A percentile compares a stretch with the other conserved stretches of the same genome.
Evolutionary conservation across 92 coral and sea anemone species (phyloP).

Genomic region (Palythoa grandis): DNA sequence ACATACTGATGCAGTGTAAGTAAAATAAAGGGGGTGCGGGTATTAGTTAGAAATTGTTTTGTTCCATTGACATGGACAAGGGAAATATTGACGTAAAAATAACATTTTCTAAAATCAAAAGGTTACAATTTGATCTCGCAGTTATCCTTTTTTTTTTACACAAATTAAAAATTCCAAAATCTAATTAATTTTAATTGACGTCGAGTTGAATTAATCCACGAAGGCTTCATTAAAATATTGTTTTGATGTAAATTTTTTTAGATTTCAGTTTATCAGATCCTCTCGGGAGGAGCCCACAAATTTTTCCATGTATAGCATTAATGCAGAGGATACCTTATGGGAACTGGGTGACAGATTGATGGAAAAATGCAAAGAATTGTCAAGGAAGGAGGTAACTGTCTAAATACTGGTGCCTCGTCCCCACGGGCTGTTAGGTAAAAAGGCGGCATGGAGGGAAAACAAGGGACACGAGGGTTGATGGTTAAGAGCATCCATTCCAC

Average conservation of each 20-base stretch:
- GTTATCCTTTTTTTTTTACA: not conserved
- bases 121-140: not conserved
- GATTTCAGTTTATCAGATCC: conserved; percentile 46
- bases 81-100: not conserved
- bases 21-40: not conserved
- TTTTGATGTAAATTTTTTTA: not conserved
- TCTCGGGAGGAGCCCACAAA: conserved; percentile 38
- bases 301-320: conserved; percentile 40
- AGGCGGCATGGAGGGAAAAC: not conserved
- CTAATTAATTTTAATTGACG: not conserved
- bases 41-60: not conserved
- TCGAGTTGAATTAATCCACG: not conserved
- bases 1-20: not conserved
- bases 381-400: conserved; percentile 42
- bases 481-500: conserved; percentile 8
- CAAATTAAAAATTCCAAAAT: not conserved
- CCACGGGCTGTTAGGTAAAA: conserved; percentile 12
- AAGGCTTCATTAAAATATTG: conserved; percentile 1
- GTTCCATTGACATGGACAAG: conserved; percentile 2
- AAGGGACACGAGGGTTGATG: conserved; percentile 19
- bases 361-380: conserved; percentile 32
- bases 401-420: conserved; percentile 31
- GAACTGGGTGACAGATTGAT: conserved; percentile 43
- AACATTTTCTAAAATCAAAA: conserved; percentile 1
- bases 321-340: conserved; percentile 26